Base-by-base conservation (phyloP, 1,140 invertebrate species). In the Heliothis subflexa region DNA sequence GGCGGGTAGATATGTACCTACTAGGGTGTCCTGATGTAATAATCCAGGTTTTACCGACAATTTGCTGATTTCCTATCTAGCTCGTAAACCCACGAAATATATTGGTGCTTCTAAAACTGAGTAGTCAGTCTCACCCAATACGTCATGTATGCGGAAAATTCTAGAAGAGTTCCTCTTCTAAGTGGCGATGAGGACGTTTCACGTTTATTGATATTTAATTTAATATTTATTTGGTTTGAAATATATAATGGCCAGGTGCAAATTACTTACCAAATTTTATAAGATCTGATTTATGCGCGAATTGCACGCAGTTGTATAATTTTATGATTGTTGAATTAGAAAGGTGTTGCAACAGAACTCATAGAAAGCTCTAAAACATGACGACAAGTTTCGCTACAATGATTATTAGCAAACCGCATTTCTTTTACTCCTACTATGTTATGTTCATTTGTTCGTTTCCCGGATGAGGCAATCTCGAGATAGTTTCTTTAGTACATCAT, bases 381-480 rank as follows among this genome's bases (percentile, higher is more conserved):
- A 52, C 50, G 55, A 25, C 25, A 7, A 62, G 59, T 62, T 62
- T 62, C 59, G 28, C 59, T 33, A 62, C 11, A 40, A 9, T 40
- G 59, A n/a, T 40, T 62, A 62, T 33, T 40, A 28, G 59, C 28
- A 40, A 62, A 62, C 59, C 9, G 33, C n/a, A 62, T 40, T 62
- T 62, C 14, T 62, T 62, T 25, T 40, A 45, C 33, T 62, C n/a
- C 14, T 62, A 33, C 59, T 33, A 16, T 7, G 14, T 0, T 28
- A 25, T 14, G 21, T 25, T 62, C 59, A 21, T 40, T 33, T n/a
- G 14, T 40, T 62, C 5, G 76, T 45, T 61, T 78, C 76, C 76
- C 64, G 76, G 76, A 78, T 54, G 62, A 45, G 3, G 64, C 64
- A 71, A 78, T 78, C 49, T 70, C 70, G 16, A 55, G 11, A 10